These are phyloP conservation scores for Grus americana DNA, from an alignment of 2,113 vertebrate species.

Conservation along the genomic window DNA sequence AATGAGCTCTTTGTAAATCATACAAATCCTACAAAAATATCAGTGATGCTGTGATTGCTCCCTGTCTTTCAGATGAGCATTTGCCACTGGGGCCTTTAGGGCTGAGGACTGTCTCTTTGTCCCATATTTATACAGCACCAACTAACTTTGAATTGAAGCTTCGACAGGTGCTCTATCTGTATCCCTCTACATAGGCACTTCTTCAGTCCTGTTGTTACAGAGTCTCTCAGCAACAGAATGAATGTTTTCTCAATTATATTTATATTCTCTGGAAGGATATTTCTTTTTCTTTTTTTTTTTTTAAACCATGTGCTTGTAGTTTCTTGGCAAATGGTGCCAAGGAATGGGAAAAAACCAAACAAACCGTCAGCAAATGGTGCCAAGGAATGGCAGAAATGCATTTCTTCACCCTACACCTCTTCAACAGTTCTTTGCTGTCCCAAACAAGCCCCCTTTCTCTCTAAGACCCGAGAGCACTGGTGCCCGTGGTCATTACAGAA, in stretches of 20 bases:
- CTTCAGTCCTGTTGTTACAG: neutral
- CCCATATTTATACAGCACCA: neutral
- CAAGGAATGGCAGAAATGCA: neutral
- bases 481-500: neutral
- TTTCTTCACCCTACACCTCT: conserved; percentile 2
- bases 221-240: neutral
- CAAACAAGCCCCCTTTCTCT: neutral
- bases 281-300: neutral
- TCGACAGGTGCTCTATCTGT: neutral
- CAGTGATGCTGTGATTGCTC: neutral
- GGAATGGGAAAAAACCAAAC: neutral
- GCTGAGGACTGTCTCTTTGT: neutral
- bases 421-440: neutral
- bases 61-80: neutral
- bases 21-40: neutral
- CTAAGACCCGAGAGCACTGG: neutral
- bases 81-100: neutral
- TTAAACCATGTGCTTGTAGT: neutral
- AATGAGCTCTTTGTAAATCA: neutral
- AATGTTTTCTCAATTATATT: neutral
- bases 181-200: neutral
- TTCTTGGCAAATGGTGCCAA: neutral
- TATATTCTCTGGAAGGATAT: neutral
- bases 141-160: neutral
- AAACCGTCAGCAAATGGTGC: rapidly evolving